Evolutionary conservation across 2,113 vertebrate species (phyloP).

Genomic region (Mormyrus iriodes): DNA sequence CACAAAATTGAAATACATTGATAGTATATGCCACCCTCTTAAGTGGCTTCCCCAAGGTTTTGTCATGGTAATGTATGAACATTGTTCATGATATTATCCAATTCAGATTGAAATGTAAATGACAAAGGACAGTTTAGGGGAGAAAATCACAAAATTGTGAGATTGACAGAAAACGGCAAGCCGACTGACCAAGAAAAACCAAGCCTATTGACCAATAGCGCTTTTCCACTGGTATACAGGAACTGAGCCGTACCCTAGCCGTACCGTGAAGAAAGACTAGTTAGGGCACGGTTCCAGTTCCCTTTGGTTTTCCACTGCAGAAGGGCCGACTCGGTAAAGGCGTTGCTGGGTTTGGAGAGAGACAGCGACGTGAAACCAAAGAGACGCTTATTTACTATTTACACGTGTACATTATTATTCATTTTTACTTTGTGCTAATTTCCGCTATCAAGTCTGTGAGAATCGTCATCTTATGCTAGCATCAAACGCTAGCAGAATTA

Average conservation of each 20-base stretch:
- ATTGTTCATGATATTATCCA: neutral
- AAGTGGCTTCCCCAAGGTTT: neutral
- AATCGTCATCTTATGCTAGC: neutral
- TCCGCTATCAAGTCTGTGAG: neutral
- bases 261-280: neutral
- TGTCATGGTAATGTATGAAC: neutral
- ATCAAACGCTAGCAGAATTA: neutral
- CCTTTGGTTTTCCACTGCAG: neutral
- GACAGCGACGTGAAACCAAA: neutral
- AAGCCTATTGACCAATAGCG: neutral
- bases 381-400: neutral
- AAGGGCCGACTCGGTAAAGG: neutral
- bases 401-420: neutral
- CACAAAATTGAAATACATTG: neutral
- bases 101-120: neutral
- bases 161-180: neutral
- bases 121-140: neutral
- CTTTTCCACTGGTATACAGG: neutral
- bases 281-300: neutral
- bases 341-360: neutral
- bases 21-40: neutral
- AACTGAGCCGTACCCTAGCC: neutral
- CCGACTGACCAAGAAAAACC: neutral
- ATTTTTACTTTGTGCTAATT: neutral
- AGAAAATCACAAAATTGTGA: neutral